phyloP scores from a whole-genome alignment of 2,797 vertebrate genomes.

The Sebastes oblongus region DNA sequence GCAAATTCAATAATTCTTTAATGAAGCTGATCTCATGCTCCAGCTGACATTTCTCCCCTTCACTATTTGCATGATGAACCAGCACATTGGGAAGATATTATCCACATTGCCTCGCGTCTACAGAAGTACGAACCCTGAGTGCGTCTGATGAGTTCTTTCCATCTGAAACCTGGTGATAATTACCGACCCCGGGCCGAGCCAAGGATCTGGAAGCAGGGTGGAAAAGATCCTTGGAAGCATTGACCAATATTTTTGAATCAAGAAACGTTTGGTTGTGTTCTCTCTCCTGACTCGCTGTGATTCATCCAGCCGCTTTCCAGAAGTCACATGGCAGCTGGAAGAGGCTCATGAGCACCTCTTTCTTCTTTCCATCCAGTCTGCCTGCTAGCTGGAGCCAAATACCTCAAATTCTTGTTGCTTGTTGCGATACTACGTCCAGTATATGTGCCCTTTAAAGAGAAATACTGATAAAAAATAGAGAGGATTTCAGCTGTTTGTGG shows the following conservation, averaged over 20 bases:
- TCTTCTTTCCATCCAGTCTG: conserved; percentile 47
- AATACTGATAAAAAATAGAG: neutral
- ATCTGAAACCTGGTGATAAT: conserved; percentile 73
- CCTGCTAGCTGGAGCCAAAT: conserved; percentile 44
- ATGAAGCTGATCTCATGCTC: neutral
- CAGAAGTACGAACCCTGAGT: conserved; percentile 32
- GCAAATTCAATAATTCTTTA: neutral
- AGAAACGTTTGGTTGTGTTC: conserved; percentile 38
- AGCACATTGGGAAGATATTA: conserved; percentile 52
- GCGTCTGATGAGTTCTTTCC: conserved; percentile 72
- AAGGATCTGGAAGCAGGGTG: conserved; percentile 53
- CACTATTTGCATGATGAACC: conserved; percentile 23
- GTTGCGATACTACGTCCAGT: conserved; percentile 47
- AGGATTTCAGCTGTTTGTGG: neutral
- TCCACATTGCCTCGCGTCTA: conserved; percentile 58
- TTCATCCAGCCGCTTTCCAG: conserved; percentile 49
- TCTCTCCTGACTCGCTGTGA: conserved; percentile 53
- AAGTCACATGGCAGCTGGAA: conserved; percentile 66
- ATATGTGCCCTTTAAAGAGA: neutral
- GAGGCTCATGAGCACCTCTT: conserved; percentile 47
- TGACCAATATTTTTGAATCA: conserved; percentile 62
- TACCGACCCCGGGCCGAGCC: conserved; percentile 43
- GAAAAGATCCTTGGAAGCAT: conserved; percentile 65
- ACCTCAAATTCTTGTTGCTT: conserved; percentile 57
- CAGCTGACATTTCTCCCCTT: conserved; percentile 19